Evolutionary conservation across 2,797 vertebrate genomes (phyloP), one percentile per base, ranked within the genome.

Genomic region (Ctenopoma kingsleyae): DNA sequence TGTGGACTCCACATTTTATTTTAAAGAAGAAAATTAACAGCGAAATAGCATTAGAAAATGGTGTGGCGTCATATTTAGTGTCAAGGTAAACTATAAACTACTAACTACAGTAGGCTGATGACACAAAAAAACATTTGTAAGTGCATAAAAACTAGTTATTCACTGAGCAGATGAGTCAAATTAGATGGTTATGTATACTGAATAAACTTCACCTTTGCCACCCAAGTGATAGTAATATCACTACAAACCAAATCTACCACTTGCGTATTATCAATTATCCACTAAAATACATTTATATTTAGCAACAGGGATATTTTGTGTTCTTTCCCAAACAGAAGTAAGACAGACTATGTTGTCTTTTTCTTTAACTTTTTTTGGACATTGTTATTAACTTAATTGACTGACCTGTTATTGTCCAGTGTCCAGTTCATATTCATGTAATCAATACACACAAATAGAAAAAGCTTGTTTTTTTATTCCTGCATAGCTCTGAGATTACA

Each of bases 361-460:
- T 48, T 71, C 66, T 59, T 60, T 17, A 5, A 1, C 50, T 67
- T 71, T 43, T 66, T 66, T 51, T 71, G 9, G 47, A 40, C 38
- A 75, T 75, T 60, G 50, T 38, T 55, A 62, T 48, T 67, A 41
- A 36, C 11, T 59, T 60, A 22, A 69, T 46, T 57, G 43, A 25
- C 47, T 48, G 19, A 52, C 58, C 58, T 53, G 22, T 19, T 54
- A 41, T 51, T 72, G 25, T 19, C 41, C 43, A 17, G 2, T 27
- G 12, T 73, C 55, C 30, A 32, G 30, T 65, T 51, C 9, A 55
- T 36, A 52, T 56, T 10, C 6, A 49, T 13, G 0, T 11, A 61
- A 51, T 70, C 50, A 65, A 61, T 23, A 38, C 35, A 53, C 7
- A 35, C 0, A 46, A 4, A 74, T 41, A 60, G 13, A 68, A 22